phyloP scores from a whole-genome alignment of 2,113 vertebrate species.

The Meleagris gallopavo region DNA sequence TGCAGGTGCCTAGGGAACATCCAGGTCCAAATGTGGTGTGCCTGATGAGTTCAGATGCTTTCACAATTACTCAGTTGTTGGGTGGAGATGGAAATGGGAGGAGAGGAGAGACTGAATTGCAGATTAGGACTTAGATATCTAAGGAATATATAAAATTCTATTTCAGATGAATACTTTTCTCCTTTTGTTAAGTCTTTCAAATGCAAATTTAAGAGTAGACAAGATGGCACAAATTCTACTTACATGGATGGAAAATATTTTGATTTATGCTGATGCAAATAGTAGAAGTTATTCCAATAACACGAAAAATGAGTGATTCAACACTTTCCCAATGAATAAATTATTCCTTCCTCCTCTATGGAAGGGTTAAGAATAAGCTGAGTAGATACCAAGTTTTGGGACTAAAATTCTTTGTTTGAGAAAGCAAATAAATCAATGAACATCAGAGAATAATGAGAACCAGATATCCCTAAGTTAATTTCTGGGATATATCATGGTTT shows the following conservation, averaged over 20 bases:
- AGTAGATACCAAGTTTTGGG: slow-evolving; percentile 69
- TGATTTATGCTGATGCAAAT: background rate
- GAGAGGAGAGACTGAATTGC: background rate
- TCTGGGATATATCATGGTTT: slow-evolving; percentile 77
- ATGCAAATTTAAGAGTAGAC: background rate
- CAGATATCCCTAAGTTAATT: slow-evolving; percentile 80
- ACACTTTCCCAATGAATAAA: slow-evolving; percentile 32
- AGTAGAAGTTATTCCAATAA: slow-evolving; percentile 26
- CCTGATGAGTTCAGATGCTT: slow-evolving; percentile 54
- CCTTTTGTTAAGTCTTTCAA: background rate
- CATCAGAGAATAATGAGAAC: slow-evolving; percentile 80
- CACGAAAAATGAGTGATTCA: slow-evolving; percentile 16
- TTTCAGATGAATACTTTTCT: background rate
- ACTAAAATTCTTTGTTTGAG: slow-evolving; percentile 69
- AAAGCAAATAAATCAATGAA: slow-evolving; percentile 81
- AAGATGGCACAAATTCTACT: background rate
- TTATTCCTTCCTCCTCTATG: background rate
- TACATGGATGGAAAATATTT: slow-evolving; percentile 12
- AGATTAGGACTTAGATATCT: background rate
- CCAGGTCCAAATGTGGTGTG: slow-evolving; percentile 46
- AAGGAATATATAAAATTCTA: background rate
- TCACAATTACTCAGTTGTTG: slow-evolving; percentile 45
- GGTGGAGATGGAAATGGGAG: background rate
- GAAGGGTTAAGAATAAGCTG: slow-evolving; percentile 72
- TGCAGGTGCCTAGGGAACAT: slow-evolving; percentile 57